phyloP scores from a whole-genome alignment of 2,113 vertebrate species.

The Chunga burmeisteri region DNA sequence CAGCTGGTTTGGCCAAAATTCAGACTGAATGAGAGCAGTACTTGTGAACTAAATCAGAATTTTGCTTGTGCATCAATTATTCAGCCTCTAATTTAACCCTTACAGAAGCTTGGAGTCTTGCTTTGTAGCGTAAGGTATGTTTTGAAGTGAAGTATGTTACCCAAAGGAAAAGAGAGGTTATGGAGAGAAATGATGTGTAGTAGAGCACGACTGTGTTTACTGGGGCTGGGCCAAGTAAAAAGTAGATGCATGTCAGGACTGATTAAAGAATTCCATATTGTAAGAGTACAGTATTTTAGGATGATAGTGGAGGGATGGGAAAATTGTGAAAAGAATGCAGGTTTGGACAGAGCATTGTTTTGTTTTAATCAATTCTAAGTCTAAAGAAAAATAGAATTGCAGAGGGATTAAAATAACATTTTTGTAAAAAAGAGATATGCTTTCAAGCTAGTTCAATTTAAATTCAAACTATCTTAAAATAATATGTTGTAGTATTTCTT shows the following conservation, averaged over 20 bases:
- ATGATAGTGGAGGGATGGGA: conserved; percentile 57
- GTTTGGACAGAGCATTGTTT: conserved; percentile 57
- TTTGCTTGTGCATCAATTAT: not conserved
- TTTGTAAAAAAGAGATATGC: not conserved
- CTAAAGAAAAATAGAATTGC: conserved; percentile 24
- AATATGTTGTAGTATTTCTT: not conserved
- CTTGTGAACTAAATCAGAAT: not conserved
- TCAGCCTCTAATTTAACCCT: conserved; percentile 15
- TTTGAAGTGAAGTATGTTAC: conserved; percentile 53
- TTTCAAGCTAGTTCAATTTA: not conserved
- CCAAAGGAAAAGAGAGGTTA: conserved; percentile 47
- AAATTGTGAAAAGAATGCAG: conserved; percentile 51
- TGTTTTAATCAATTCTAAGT: conserved; percentile 57
- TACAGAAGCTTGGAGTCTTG: not conserved
- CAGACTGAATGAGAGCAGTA: not conserved
- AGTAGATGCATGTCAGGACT: conserved; percentile 55
- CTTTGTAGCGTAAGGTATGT: not conserved
- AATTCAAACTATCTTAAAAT: not conserved
- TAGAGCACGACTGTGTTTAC: conserved; percentile 42
- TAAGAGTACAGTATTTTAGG: conserved; percentile 54
- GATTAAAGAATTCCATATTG: conserved; percentile 64
- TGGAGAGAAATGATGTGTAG: conserved; percentile 41
- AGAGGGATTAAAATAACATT: not conserved
- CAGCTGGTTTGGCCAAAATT: not conserved
- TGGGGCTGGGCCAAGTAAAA: conserved; percentile 61